Evolutionary conservation across 2,888 invertebrate species (phyloP), one percentile per base, ranked within the genome.

Genomic region (Archaeoteleia sp.): DNA sequence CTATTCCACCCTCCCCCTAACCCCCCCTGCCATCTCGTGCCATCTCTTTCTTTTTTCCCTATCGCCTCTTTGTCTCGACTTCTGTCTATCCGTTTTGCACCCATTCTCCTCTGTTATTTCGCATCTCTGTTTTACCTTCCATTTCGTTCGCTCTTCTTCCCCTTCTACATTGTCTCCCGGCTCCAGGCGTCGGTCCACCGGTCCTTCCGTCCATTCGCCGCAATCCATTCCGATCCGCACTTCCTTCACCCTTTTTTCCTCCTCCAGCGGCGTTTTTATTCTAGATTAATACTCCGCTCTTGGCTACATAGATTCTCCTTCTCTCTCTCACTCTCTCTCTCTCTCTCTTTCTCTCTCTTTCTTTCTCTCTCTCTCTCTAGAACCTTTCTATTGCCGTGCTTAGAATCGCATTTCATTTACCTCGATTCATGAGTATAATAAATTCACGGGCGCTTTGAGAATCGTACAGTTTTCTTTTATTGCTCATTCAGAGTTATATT

Each of bases 281-380:
- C 67, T 55, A 61, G 66, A 76, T 75, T 77, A 74, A 77, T 77
- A 60, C 60, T 60, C 43, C 32, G 25, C 54, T 49, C 53, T 48
- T 40, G 51, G 43, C 45, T 53, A 57, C 53, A 46, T 53, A 65
- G 45, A 57, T 60, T 54, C 42, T 29, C 20, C 32, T 30, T 46
- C 23, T 46, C 32, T 34, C 46, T 45, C 25, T 29, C 45, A n/a
- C n/a, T n/a, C n/a, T n/a, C 42, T 32, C 55, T 45, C 23, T 20
- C 49, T 29, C 55, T 9, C 45, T 25, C n/a, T 34, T 39, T 32
- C 32, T 40, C 45, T 35, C 61, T 29, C 34, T 48, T 46, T n/a
- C n/a, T n/a, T 2, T 49, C 43, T 37, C 30, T 58, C 40, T 20
- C 20, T 20, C 5, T 32, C 39, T 48, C 51, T 46, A 13, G 42